A percentile compares a stretch with the other conserved stretches of the same genome.
Conservation (phyloP, 2,888 invertebrate genomes). For the Torymus auratus region DNA sequence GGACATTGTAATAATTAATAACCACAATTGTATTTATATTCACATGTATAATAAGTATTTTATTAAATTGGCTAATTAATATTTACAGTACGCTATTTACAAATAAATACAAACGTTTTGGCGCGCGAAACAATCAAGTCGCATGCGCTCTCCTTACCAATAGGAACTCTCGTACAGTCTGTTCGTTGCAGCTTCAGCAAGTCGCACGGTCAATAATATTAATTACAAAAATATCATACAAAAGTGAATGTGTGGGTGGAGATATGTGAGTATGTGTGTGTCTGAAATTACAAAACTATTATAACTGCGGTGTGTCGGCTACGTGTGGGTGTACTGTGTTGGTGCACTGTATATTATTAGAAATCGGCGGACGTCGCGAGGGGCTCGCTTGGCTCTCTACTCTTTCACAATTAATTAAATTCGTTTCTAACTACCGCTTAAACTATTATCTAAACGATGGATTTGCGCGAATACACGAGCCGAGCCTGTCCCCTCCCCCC, state of each 20-base stretch:
- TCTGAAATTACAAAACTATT: background rate
- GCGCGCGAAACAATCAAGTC: conserved; percentile 57
- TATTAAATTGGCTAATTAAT: conserved; percentile 54
- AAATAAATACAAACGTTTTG: conserved; percentile 69
- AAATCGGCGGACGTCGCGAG: too few relatives aligned
- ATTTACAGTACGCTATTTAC: conserved; percentile 58
- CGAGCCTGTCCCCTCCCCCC: too few relatives aligned
- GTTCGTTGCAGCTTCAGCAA: conserved; percentile 72
- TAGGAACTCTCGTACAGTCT: conserved; percentile 77
- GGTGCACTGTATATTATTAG: too few relatives aligned
- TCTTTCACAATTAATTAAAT: too few relatives aligned
- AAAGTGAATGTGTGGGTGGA: conserved; percentile 32
- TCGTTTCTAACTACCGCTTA: too few relatives aligned
- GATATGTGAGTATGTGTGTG: background rate
- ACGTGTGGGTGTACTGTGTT: too few relatives aligned
- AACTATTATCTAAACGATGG: too few relatives aligned
- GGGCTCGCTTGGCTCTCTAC: too few relatives aligned
- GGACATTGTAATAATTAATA: background rate
- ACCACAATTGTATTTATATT: conserved; percentile 22
- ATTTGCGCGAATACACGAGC: too few relatives aligned
- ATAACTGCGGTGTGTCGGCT: too few relatives aligned
- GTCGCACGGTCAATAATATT: conserved; percentile 59
- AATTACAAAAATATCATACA: conserved; percentile 66
- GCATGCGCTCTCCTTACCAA: conserved; percentile 63
- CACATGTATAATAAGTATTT: conserved; percentile 51